Base-by-base conservation (phyloP, 2,113 vertebrate genomes). In the Carassius carassius region DNA sequence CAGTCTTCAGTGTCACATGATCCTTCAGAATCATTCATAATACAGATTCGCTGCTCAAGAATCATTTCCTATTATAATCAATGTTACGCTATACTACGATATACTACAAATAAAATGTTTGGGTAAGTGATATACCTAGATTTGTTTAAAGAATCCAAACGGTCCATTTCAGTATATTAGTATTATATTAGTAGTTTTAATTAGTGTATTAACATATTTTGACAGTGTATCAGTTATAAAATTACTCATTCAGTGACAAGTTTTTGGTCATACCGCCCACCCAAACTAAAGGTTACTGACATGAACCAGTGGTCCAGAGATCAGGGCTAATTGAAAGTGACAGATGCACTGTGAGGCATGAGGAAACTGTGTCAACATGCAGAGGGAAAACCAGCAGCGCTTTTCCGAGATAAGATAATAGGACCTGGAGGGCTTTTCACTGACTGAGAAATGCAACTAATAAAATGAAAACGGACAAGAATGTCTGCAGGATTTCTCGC, bases 371-470 rank as follows among this genome's bases (percentile, higher is more conserved):
- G 81, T 74, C 80, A 60, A 17, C 60, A 74, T 77, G 44, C 78
- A 23, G 72, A 83, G 82, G 41, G 80, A 32, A 54, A 84, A 74
- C 69, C 54, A 81, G 25, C 67, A 25, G 60, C 72, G 14, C 41
- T 75, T 90, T 58, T 70, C 74, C 49, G 23, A 89, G 75, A 90
- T 83, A 82, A 84, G 77, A 83, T 88, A 88, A 88, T 83, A 78
- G 84, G 81, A 91, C 90, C 91, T 87, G 69, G 49, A 88, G 90
- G 92, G 92, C 75, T 89, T 88, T 86, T 84, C 84, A 76, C 84
- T 32, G 80, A 86, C 47, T 81, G 81, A 89, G 90, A 91, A 88
- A 69, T 79, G 82, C 84, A 75, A 84, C 76, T 89, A 89, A 91
- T 91, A 85, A 88, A 90, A 84, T 83, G n/a, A 84, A 90, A 88